These are phyloP conservation scores for Dipodomys stephensi DNA, from an alignment of 2,113 vertebrate species.

Conservation along the genomic window DNA sequence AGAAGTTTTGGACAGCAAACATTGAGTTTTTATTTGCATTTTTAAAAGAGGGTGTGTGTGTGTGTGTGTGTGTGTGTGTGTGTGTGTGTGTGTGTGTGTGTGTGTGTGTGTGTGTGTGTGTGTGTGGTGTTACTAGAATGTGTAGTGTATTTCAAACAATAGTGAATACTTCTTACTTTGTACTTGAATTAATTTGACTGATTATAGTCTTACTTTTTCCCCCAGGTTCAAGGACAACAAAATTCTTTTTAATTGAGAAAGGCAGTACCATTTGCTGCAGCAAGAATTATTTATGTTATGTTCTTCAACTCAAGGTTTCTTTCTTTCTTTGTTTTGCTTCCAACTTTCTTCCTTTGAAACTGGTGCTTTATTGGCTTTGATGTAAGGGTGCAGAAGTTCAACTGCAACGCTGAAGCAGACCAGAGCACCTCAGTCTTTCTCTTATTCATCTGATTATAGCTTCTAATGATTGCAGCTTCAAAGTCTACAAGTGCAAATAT, in stretches of 20 bases:
- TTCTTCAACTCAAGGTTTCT: conserved; percentile 79
- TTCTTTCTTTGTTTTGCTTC: conserved; percentile 78
- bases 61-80: no score
- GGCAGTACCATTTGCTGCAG: conserved; percentile 74
- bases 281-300: conserved; percentile 71
- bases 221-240: conserved; percentile 77
- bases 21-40: background rate
- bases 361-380: conserved; percentile 79
- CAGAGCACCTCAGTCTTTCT: background rate
- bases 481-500: background rate
- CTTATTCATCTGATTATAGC: background rate
- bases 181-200: background rate
- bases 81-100: no score
- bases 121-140: background rate
- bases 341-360: conserved; percentile 78
- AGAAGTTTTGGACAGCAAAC: background rate
- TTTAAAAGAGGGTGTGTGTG: background rate
- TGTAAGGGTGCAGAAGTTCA: conserved; percentile 67
- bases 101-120: no score
- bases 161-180: conserved; percentile 4
- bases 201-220: conserved; percentile 73
- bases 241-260: conserved; percentile 66
- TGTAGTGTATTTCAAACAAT: background rate
- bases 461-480: background rate
- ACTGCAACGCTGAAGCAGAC: conserved; percentile 22